Conservation (phyloP, 2,113 vertebrate genomes). For the Condylura cristata region DNA sequence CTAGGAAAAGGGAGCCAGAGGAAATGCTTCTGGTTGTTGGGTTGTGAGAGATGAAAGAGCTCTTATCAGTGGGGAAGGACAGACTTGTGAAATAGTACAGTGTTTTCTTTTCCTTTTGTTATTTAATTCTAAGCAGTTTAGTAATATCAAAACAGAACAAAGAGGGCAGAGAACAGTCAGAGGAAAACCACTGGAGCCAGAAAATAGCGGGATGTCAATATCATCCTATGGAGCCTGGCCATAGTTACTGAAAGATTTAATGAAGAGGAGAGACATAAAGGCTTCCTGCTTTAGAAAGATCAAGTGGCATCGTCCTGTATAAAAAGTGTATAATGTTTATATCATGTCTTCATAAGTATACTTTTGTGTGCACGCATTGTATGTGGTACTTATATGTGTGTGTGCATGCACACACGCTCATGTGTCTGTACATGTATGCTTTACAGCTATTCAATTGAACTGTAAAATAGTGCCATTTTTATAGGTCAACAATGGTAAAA, state of each 20-base stretch:
- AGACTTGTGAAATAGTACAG: not conserved
- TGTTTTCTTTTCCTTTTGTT: constrained; percentile 14
- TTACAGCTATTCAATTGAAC: not conserved
- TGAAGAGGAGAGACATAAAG: not conserved
- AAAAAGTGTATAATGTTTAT: not conserved
- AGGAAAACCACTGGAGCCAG: not conserved
- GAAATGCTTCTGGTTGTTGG: not conserved
- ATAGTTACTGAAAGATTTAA: not conserved
- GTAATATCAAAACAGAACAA: constrained; percentile 1
- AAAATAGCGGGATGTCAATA: not conserved
- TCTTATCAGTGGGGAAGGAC: not conserved
- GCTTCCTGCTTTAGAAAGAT: not conserved
- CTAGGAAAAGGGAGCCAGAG: not conserved
- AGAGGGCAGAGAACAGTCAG: not conserved
- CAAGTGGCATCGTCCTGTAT: not conserved
- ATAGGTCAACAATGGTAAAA: not conserved
- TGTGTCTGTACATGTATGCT: no score
- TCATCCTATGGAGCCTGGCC: not conserved
- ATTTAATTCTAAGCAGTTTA: constrained; percentile 14
- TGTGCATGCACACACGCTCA: not conserved
- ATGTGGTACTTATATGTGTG: not conserved
- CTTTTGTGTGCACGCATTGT: not conserved
- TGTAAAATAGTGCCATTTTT: not conserved
- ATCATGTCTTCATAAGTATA: not conserved
- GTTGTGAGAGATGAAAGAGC: not conserved